phyloP scores from a whole-genome alignment of 2,797 vertebrate genomes.

The Philypnodon macrostomus region DNA sequence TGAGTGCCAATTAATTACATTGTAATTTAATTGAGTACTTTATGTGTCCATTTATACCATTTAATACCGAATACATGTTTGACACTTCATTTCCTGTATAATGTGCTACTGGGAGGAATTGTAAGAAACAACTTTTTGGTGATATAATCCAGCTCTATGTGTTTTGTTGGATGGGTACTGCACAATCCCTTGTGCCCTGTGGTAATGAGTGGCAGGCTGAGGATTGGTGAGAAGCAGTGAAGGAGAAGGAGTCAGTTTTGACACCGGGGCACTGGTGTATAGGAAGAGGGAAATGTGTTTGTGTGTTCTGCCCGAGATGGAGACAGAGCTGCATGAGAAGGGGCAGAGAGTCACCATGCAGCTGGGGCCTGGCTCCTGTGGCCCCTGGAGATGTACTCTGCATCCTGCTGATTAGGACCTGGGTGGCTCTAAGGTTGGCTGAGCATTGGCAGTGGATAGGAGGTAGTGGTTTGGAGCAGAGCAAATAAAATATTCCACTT shows the following conservation, averaged over 20 bases:
- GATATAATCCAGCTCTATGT: too few species aligned
- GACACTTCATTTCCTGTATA: too few species aligned
- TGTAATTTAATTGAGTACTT: too few species aligned
- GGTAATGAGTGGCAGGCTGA: conserved; percentile 66
- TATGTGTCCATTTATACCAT: too few species aligned
- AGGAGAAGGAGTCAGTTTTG: conserved; percentile 73
- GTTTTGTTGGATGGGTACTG: conserved; percentile 35
- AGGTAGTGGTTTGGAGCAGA: conserved; percentile 25
- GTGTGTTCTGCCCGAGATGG: conserved; percentile 16
- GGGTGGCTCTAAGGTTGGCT: conserved; percentile 56
- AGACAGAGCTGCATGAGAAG: conserved; percentile 35
- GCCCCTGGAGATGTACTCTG: conserved; percentile 69
- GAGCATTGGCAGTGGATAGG: conserved; percentile 25
- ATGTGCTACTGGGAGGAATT: too few species aligned
- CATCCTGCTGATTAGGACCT: conserved; percentile 79
- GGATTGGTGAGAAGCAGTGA: conserved; percentile 68
- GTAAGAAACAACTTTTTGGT: too few species aligned
- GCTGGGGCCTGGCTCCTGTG: conserved; percentile 61
- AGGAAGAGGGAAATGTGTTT: conserved; percentile 50
- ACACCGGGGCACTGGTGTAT: conserved; percentile 53
- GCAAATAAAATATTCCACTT: too few species aligned
- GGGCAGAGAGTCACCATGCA: conserved; percentile 62
- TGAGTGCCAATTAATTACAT: too few species aligned
- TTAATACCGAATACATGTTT: too few species aligned
- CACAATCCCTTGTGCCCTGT: conserved; percentile 51